phyloP scores from a whole-genome alignment of 35 echinoderm and acorn worm genomes.

The Strongylocentrotus purpuratus region DNA sequence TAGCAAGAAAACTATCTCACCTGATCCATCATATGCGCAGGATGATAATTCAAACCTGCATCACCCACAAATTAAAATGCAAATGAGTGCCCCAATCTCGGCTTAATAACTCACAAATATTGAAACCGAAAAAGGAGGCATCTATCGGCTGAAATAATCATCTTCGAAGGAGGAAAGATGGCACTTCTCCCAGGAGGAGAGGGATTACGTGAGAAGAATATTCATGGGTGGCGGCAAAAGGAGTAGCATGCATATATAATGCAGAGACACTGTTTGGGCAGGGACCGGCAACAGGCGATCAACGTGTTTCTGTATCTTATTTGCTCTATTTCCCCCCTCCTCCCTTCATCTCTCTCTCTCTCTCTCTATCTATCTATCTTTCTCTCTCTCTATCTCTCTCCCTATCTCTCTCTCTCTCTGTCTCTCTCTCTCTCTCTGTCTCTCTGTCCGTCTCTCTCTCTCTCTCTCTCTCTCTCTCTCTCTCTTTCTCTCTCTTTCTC shows the following conservation, averaged over 20 bases:
- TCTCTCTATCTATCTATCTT: background rate
- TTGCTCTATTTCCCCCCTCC: background rate
- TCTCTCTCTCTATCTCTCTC: background rate
- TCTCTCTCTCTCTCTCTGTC: background rate
- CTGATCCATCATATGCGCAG: background rate
- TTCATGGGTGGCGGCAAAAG: background rate
- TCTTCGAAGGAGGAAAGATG: background rate
- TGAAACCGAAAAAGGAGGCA: background rate
- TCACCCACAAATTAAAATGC: constrained; percentile 11
- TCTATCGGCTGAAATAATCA: background rate
- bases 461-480: background rate
- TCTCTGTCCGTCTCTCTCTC: background rate
- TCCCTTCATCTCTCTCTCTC: background rate
- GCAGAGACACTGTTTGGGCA: background rate
- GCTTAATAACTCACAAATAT: background rate
- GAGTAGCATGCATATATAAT: background rate
- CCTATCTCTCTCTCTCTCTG: too few relatives aligned
- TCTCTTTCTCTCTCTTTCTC: background rate
- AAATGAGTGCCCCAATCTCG: background rate
- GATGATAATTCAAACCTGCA: background rate
- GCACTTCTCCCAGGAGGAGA: background rate
- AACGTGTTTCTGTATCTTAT: background rate
- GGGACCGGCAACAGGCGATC: background rate
- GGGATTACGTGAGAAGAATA: constrained; percentile 23
- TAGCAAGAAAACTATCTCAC: background rate